Percentiles rank a stretch among this genome's conserved stretches.
Evolutionary conservation across 30 jellyfish, hydroid and myxozoan genomes (phyloP).

Genomic region (Phacellophora camtschatica): DNA sequence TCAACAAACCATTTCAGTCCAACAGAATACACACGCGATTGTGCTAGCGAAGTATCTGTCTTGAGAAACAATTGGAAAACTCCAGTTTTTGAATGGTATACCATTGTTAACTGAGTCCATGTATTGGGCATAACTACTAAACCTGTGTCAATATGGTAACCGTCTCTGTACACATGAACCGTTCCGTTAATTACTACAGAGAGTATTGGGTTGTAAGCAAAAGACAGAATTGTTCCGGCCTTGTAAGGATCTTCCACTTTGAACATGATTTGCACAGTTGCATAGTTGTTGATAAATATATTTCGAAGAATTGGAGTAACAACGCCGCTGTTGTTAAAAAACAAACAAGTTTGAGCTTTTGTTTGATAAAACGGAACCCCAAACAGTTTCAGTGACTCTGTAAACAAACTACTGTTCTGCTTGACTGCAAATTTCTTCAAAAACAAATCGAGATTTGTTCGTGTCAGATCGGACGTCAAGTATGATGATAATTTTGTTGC

Average conservation of each 20-base stretch:
- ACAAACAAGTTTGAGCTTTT: slow-evolving; percentile 35
- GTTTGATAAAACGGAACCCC: slow-evolving; percentile 22
- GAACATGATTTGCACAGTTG: slow-evolving; percentile 43
- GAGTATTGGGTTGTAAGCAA: slow-evolving; percentile 20
- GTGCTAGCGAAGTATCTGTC: not conserved
- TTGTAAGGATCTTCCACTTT: not conserved
- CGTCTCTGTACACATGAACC: slow-evolving; percentile 7
- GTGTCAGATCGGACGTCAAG: not conserved
- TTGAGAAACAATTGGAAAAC: slow-evolving; percentile 37
- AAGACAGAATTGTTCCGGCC: slow-evolving; percentile 50
- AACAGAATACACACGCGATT: slow-evolving; percentile 17
- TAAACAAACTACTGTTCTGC: slow-evolving; percentile 11
- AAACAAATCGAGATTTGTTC: not conserved
- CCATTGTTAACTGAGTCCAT: slow-evolving; percentile 62
- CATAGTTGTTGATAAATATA: not conserved
- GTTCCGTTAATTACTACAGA: slow-evolving; percentile 21
- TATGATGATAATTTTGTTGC: not conserved
- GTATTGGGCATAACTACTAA: not conserved
- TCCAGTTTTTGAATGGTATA: slow-evolving; percentile 45
- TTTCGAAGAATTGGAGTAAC: slow-evolving; percentile 10
- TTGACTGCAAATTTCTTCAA: not conserved
- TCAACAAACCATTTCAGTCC: slow-evolving; percentile 39
- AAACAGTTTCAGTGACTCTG: not conserved
- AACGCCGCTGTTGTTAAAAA: slow-evolving; percentile 31
- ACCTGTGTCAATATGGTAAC: slow-evolving; percentile 28